Base-by-base conservation (phyloP, 2,113 vertebrate genomes). In the Coptodon bakossiorum region DNA sequence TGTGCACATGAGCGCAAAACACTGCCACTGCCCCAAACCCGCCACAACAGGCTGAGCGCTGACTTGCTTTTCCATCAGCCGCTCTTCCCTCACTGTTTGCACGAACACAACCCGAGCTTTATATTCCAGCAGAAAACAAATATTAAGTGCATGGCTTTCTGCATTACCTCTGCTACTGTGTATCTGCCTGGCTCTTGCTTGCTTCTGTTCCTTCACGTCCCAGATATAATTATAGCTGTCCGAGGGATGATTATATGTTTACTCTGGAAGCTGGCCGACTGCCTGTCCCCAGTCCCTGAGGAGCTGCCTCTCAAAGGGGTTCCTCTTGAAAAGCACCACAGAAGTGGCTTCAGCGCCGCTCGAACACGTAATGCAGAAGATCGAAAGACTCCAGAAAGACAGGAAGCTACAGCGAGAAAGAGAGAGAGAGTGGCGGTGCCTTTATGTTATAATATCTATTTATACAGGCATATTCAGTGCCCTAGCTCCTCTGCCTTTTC, bases 201-300 rank as follows among this genome's bases (percentile, higher is more conserved):
- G 86, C 94, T 93, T 95, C 95, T 96, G 95, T 95, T 96, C 97
- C 96, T 96, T 97, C 97, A 97, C 94, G 93, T 96, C 96, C 95
- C 92, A 93, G 82, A 94, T 96, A 93, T 97, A 96, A 96, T 98
- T 97, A 97, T 96, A 96, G 96, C 95, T 96, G 97, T 97, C 94
- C 97, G 53, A 96, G 93, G 95, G 95, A 96, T 98, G 97, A 98
- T 98, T 97, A 97, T 96, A 97, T 96, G 97, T 97, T 97, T 97
- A 96, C 96, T 96, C 95, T 96, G 96, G 96, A 96, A 97, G 97
- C 97, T 98, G 97, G 97, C 97, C 90, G 94, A 94, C 96, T 90
- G 97, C 97, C 97, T 95, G 95, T 95, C 95, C 96, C 93, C 90
- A 94, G 89, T 95, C 95, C 95, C 94, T 14, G 82, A 89, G 92